Evolutionary conservation across 2,888 invertebrate species (phyloP).

Genomic region (Thyatira batis): DNA sequence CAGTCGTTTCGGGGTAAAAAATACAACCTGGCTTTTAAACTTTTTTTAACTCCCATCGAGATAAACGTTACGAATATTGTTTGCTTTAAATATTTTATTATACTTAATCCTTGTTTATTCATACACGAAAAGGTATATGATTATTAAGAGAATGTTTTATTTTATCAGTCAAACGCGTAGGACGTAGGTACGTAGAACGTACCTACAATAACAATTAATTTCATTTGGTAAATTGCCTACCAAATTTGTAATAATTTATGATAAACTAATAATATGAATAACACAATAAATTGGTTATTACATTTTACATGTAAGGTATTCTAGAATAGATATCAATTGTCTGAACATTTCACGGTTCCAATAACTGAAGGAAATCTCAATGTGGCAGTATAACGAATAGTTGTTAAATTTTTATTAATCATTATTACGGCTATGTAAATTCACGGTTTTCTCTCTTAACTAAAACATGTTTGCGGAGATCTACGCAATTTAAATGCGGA

Average conservation of each 20-base stretch:
- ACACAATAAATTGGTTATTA: no score
- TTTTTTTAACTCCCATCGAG: conserved; percentile 41
- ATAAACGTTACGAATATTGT: conserved; percentile 37
- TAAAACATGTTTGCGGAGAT: conserved; percentile 42
- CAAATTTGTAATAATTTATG: no score
- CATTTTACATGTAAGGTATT: no score
- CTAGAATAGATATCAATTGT: no score
- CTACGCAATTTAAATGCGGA: conserved; percentile 65
- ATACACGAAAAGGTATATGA: no score
- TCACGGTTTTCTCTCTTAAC: conserved; percentile 31
- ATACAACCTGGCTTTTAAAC: conserved; percentile 54
- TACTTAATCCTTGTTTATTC: conserved; percentile 3
- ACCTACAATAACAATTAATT: no score
- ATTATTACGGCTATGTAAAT: conserved; percentile 1
- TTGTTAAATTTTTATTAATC: conserved; percentile 1
- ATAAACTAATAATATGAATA: no score
- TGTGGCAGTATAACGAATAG: background rate
- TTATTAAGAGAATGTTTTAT: no score
- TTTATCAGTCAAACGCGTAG: no score
- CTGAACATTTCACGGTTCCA: background rate
- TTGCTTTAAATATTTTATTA: conserved; percentile 5
- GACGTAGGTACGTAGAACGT: no score
- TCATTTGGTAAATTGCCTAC: no score
- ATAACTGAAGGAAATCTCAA: background rate
- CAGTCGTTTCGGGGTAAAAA: conserved; percentile 51